Base-by-base conservation (phyloP, 2,797 vertebrate genomes). In the Pipistrellus kuhlii region DNA sequence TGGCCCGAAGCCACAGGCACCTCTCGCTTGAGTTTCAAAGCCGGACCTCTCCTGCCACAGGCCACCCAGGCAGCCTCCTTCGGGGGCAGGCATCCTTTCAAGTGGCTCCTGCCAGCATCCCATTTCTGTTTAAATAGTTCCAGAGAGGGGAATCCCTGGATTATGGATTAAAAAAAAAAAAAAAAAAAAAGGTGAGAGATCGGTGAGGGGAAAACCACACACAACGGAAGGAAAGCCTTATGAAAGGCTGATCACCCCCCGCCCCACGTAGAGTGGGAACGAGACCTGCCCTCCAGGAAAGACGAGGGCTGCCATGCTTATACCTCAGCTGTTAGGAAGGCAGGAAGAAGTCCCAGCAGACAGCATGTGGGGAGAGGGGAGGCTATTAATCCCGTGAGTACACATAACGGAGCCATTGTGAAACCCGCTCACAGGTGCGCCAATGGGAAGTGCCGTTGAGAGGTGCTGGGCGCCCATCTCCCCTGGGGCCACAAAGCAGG, bases 121-220 rank as follows among this genome's bases (percentile, higher is more conserved):
- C n/a, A 44, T 68, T 95, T 86, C 85, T 94, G 85, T 88, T 69
- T 55, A 66, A 91, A 85, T 21, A 86, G 85, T 75, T 93, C 46
- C 88, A 78, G 41, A 44, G 18, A 62, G 77, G 82, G 94, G 77
- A 96, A 76, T 91, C 91, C 89, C 76, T 48, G 85, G 48, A 59
- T 59, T 30, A 51, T 12, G 46, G 46, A 84, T 84, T 93, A 94
- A 41, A 41, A 41, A 41, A 41, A 38, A 88, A 94, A 41, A 41
- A 41, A 41, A 41, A 38, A 88, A 83, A 96, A 82, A 57, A 75
- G 27, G 30, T 4, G 0, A 10, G 25, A 11, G 30, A n/a, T 80
- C 17, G 18, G 77, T 18, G 32, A 73, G 48, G 62, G 91, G 38
- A 59, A 90, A 94, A 80, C 84, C 72, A 91, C 84, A 77, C 2